phyloP scores from a whole-genome alignment of 2,888 invertebrate species.

The Melieria omissa region DNA sequence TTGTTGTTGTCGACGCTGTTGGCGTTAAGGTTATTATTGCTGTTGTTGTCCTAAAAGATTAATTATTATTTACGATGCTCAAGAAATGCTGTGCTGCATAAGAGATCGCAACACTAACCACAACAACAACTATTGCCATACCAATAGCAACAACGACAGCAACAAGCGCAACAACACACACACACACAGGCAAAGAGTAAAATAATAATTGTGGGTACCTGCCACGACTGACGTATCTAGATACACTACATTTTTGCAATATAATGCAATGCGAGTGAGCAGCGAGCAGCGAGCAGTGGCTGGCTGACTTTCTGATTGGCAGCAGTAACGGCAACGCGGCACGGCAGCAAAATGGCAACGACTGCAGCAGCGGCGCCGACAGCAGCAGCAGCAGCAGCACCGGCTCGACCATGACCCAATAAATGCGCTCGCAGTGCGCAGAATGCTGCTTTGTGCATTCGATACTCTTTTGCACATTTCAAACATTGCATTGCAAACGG shows the following conservation, averaged over 20 bases:
- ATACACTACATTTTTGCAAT: no score
- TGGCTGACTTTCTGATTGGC: no score
- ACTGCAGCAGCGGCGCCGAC: not conserved
- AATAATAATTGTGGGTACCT: no score
- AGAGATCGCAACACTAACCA: not conserved
- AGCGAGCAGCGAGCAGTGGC: no score
- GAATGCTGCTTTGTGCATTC: conserved; percentile 8
- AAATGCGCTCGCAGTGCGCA: conserved; percentile 45
- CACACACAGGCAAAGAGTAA: conserved; percentile 12
- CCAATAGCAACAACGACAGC: conserved; percentile 9
- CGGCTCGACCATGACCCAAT: conserved; percentile 48
- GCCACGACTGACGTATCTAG: no score
- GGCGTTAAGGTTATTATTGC: not conserved
- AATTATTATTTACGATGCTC: no score
- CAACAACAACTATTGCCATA: conserved; percentile 5
- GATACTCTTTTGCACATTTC: conserved; percentile 9
- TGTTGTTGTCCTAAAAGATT: not conserved
- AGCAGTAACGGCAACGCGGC: no score
- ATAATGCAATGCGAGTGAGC: no score
- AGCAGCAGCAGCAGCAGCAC: conserved; percentile 9
- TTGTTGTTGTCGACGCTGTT: not conserved
- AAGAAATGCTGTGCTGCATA: no score
- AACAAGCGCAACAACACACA: not conserved
- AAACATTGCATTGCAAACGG: conserved; percentile 9
- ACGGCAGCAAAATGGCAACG: conserved; percentile 1